Evolutionary conservation across 1,140 invertebrate genomes (phyloP).

Genomic region (Fopius arisanus): DNA sequence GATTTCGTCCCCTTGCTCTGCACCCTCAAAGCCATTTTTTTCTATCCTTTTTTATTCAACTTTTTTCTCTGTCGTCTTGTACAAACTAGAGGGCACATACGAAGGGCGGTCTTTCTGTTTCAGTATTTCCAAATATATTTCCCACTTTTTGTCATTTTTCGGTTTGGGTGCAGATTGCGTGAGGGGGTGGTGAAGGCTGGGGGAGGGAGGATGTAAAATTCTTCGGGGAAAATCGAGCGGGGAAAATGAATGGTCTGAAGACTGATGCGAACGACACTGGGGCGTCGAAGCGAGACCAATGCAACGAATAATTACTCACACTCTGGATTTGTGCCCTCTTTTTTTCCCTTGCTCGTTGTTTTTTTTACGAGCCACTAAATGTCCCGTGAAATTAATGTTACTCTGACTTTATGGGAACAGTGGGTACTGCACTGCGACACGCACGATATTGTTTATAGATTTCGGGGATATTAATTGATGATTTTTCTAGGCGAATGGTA

Average conservation of each 20-base stretch:
- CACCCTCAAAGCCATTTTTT: background rate
- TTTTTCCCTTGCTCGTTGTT: slow-evolving; percentile 8
- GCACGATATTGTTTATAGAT: background rate
- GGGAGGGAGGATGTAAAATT: slow-evolving; percentile 4
- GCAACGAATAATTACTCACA: slow-evolving; percentile 18
- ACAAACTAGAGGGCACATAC: background rate
- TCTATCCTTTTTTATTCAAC: background rate
- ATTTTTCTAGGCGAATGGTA: background rate
- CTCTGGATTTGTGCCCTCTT: slow-evolving; percentile 3
- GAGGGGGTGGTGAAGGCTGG: background rate
- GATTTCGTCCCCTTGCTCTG: background rate
- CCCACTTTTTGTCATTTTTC: background rate
- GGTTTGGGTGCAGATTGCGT: background rate
- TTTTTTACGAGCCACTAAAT: slow-evolving; percentile 37
- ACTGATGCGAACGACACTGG: background rate
- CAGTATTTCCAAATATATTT: background rate
- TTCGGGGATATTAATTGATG: background rate
- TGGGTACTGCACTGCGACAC: background rate
- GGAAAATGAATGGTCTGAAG: slow-evolving; percentile 17
- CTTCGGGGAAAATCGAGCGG: slow-evolving; percentile 27
- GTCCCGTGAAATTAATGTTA: slow-evolving; percentile 42
- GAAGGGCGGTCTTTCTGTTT: background rate
- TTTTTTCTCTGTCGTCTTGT: no score
- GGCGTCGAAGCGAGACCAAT: background rate
- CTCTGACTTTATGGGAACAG: background rate